Evolutionary conservation across 1,140 invertebrate genomes (phyloP).

Genomic region (Sarcophaga bullata): DNA sequence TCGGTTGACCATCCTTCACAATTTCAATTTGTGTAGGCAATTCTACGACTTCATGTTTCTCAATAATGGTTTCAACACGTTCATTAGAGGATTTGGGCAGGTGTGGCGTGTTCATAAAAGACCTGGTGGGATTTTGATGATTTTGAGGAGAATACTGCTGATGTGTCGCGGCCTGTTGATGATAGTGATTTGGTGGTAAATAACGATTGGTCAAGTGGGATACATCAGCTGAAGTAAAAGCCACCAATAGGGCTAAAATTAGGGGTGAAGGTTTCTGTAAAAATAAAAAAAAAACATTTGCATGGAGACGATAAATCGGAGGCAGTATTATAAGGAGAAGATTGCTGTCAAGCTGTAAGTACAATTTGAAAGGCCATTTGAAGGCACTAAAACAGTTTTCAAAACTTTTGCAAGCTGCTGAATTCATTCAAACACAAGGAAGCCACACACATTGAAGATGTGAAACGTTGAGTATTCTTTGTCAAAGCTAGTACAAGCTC

Average conservation of each 20-base stretch:
- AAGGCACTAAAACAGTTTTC: neutral
- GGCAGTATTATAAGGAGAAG: slow-evolving; percentile 42
- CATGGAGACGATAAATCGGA: neutral
- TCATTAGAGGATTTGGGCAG: neutral
- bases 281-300: neutral
- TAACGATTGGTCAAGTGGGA: slow-evolving; percentile 55
- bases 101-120: neutral
- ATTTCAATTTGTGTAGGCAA: slow-evolving; percentile 60
- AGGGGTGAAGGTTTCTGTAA: slow-evolving; percentile 44
- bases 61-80: slow-evolving; percentile 55
- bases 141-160: neutral
- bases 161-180: neutral
- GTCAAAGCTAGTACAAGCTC: no score
- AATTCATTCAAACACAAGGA: no score
- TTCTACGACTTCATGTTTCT: slow-evolving; percentile 58
- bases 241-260: slow-evolving; percentile 50
- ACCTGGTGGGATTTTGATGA: neutral
- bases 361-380: neutral
- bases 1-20: slow-evolving; percentile 47
- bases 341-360: neutral
- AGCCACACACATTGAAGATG: no score
- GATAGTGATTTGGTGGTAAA: slow-evolving; percentile 52
- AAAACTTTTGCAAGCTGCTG: no score
- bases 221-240: slow-evolving; percentile 55
- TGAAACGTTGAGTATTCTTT: no score